Evolutionary conservation across 2,797 vertebrate genomes (phyloP), one percentile per base, ranked within the genome.

Genomic region (Toxotes lorentzi): DNA sequence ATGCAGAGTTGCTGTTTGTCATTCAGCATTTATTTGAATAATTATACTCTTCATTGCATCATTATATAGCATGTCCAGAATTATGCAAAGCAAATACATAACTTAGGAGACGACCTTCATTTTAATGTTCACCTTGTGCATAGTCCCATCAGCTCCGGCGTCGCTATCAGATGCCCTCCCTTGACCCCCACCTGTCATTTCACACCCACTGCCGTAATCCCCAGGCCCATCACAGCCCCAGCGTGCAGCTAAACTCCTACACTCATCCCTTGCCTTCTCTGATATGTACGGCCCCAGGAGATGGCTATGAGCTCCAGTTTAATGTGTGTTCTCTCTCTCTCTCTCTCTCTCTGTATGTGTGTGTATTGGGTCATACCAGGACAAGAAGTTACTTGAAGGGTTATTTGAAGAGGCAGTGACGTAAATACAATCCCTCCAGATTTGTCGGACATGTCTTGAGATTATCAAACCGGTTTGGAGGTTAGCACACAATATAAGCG

Each of bases 201-300:
- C 63, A 51, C 67, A 79, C 67, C 62, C 62, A 30, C 50, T 71
- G 74, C 78, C 61, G 57, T 86, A 85, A 82, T 88, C 85, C 78
- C 74, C 23, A 7, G 70, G 57, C 78, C 79, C 79, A 51, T 90
- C 83, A 81, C 77, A 79, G 77, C 63, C 81, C 35, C 84, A 82
- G 84, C 85, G 38, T 54, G 85, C 65, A 69, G 74, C 79, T 76
- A 73, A 84, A 79, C 82, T 86, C 74, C 68, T 27, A 58, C 76
- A 81, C 34, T 88, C 67, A 54, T 84, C 74, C 74, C 71, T 75
- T 73, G 77, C 78, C 64, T 88, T 58, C 75, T 86, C 73, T 79
- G 60, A 84, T 85, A 81, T 84, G 59, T 70, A 64, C 19, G 6
- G 12, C 78, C 88, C 71, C 75, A 43, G 67, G 76, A 86, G 85